Base-by-base conservation (phyloP, 1,140 invertebrate genomes). In the Himalopsyche phryganea region DNA sequence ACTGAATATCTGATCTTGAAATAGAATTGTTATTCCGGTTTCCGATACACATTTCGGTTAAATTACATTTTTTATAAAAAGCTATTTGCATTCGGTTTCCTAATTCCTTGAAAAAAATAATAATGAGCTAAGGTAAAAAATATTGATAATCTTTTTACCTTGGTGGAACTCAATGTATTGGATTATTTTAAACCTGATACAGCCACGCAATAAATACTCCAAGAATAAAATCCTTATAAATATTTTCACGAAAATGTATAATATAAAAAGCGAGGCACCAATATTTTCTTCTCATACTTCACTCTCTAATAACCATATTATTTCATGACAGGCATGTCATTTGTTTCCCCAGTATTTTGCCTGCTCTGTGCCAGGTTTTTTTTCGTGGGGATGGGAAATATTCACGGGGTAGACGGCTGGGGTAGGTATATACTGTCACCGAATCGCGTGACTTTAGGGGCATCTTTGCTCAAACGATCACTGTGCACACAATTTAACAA, bases 251-350 rank as follows among this genome's bases (percentile, higher is more conserved):
- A 3, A 33, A 45, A 53, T 53, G 50, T 10, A 44, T 52, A 52
- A 32, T 52, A 52, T 23, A 32, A 20, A 45, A 28, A 53, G 41
- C 50, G 7, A 53, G 41, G 40, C 14, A 53, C 38, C 40, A 44
- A 53, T 45, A 53, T 45, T 53, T 19, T 18, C 50, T 11, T 13
- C 38, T 15, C 11, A n/a, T 40, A 6, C 33, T 51, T 19, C 40
- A 3, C 40, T 33, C 28, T 53, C 41, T 45, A 44, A 53, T 53
- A 45, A 44, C 41, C 40, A 44, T 44, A 53, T 53, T 53, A 53
- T 53, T 53, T 45, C 40, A 53, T 44, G 50, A 53, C 40, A 53
- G 40, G 40, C 50, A 18, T 45, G 50, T 38, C 50, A 41, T 53
- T 53, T 53, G 41, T 53, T 53, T 53, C 44, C 44, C 50, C 11